Evolutionary conservation across 1,140 invertebrate genomes (phyloP), one percentile per base, ranked within the genome.

Genomic region (Whitmania pigra): DNA sequence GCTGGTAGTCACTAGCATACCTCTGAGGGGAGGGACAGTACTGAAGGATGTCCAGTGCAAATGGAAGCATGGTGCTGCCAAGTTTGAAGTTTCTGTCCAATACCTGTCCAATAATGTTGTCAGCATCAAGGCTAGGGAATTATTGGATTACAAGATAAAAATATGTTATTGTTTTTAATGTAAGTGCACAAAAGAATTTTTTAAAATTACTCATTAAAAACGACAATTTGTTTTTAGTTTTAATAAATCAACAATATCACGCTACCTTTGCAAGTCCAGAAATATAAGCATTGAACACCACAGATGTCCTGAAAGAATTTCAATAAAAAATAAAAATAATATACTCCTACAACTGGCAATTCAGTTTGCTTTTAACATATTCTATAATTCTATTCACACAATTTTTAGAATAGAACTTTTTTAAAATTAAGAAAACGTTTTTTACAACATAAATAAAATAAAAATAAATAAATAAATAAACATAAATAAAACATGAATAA

Each of bases 231-330:
- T 57, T 57, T 9, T 57, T n/a, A 57, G 20, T 57, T n/a, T 9
- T 3, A 36, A 6, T 6, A 36, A 36, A 36, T 36, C 31, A 36
- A 36, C 6, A 6, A 36, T 36, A 36, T 36, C 6, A 36, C 31
- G 17, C 27, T 76, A 85, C 83, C 76, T 81, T 79, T 0, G 93
- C 91, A 66, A 97, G 81, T 79, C 93, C 94, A 25, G 91, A 88
- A 77, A 99, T 83, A 79, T 96, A 98, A 7, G 93, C 92, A 82
- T 94, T 97, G 82, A 97, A 97, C 1, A 94, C 91, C 7, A 94
- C 88, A 0, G 93, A 96, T 71, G 87, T 85, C 78, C 91, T 90
- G 43, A 18, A 40, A 40, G 25, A 27, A 49, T 43, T 18, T 17
- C 29, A 68, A 67, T 53, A 40, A 18, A 5, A 57, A 49, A 49